phyloP scores from a whole-genome alignment of 1,140 invertebrate genomes.

The Macrotrachela quadricornifera region DNA sequence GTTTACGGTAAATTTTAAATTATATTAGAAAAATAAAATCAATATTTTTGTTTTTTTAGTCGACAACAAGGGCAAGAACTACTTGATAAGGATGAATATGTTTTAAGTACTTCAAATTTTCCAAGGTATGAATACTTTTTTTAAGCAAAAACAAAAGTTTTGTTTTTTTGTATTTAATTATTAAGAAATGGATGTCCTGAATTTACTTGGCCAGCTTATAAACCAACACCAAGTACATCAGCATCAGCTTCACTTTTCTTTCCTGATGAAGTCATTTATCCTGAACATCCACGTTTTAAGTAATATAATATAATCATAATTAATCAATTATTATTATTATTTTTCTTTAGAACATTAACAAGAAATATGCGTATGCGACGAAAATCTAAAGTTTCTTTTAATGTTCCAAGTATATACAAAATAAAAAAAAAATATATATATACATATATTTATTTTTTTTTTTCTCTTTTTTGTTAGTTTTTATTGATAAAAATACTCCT shows the following conservation, averaged over 20 bases:
- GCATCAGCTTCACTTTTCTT: slow-evolving; percentile 72
- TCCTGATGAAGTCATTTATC: slow-evolving; percentile 76
- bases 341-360: slow-evolving; percentile 45
- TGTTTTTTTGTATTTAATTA: too few species aligned
- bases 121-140: slow-evolving; percentile 37
- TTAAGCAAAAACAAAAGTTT: too few species aligned
- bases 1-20: slow-evolving; percentile 17
- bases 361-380: slow-evolving; percentile 70
- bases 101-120: slow-evolving; percentile 73
- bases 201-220: slow-evolving; percentile 59
- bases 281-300: slow-evolving; percentile 71
- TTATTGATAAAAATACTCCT: slow-evolving; percentile 57
- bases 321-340: neutral
- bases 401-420: slow-evolving; percentile 43
- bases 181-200: slow-evolving; percentile 48
- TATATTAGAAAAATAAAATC: too few species aligned
- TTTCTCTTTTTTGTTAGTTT: slow-evolving; percentile 36
- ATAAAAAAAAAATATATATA: too few species aligned
- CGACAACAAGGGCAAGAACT: slow-evolving; percentile 60
- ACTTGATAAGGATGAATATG: slow-evolving; percentile 52
- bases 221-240: slow-evolving; percentile 35
- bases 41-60: slow-evolving; percentile 7
- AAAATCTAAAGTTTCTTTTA: slow-evolving; percentile 81
- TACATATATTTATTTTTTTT: neutral
- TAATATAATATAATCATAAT: neutral